phyloP scores from a whole-genome alignment of 2,797 vertebrate species.

The Nothura maculosa region DNA sequence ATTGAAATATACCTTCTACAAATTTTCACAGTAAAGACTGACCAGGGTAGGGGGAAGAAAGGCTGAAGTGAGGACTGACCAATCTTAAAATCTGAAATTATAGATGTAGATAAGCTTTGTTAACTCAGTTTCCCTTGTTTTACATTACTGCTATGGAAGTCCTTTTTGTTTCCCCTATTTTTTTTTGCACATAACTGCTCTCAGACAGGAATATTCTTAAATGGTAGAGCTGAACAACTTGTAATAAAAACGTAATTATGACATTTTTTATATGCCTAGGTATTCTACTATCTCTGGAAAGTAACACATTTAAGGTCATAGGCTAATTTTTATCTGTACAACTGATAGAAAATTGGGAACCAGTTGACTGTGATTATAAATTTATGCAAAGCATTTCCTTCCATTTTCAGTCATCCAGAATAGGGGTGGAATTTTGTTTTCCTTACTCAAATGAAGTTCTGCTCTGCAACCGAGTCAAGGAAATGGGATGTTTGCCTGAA shows the following conservation, averaged over 20 bases:
- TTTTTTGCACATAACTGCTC: not conserved
- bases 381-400: not conserved
- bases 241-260: not conserved
- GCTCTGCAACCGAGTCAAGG: constrained; percentile 30
- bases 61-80: not conserved
- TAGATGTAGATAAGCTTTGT: not conserved
- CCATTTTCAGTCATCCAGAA: not conserved
- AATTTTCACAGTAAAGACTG: not conserved
- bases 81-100: not conserved
- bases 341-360: not conserved
- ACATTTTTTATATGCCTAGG: not conserved
- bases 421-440: constrained; percentile 5
- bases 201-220: not conserved
- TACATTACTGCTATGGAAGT: not conserved
- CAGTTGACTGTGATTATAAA: not conserved
- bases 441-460: constrained; percentile 3
- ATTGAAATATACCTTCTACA: not conserved
- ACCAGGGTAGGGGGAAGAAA: not conserved
- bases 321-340: not conserved
- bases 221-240: not conserved
- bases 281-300: not conserved
- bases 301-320: not conserved
- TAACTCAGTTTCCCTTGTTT: not conserved
- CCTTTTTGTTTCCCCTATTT: not conserved
- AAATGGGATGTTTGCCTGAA: constrained; percentile 26